A percentile compares a stretch with the other conserved stretches of the same genome.
Evolutionary conservation across 2,888 invertebrate genomes (phyloP).

Genomic region (Acanthosoma haemorrhoidale): DNA sequence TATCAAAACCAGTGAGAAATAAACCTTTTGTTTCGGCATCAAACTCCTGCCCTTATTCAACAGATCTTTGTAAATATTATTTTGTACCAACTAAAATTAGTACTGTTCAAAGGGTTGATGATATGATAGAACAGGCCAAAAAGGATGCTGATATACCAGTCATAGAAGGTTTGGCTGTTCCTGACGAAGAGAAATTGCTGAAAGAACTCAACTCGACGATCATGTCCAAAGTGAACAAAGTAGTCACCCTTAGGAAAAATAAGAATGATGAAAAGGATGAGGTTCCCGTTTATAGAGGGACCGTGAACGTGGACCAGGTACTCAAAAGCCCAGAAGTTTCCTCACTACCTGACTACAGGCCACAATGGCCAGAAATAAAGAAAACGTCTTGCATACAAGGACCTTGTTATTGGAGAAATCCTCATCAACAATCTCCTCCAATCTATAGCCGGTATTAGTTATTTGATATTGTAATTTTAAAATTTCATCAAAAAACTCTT

Average conservation of each 20-base stretch:
- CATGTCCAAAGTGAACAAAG: background rate
- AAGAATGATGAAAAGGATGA: background rate
- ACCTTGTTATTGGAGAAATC: slow-evolving; percentile 11
- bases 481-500: no score
- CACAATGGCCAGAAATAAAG: slow-evolving; percentile 13
- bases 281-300: slow-evolving; percentile 18
- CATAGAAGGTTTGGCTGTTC: slow-evolving; percentile 24
- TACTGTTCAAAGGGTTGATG: slow-evolving; percentile 34
- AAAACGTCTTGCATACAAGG: slow-evolving; percentile 6
- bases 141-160: slow-evolving; percentile 31
- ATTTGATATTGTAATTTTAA: no score
- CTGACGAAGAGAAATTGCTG: slow-evolving; percentile 3
- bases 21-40: slow-evolving; percentile 23
- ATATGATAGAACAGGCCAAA: slow-evolving; percentile 31
- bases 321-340: slow-evolving; percentile 18
- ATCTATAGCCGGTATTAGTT: background rate
- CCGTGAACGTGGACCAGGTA: slow-evolving; percentile 15
- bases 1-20: slow-evolving; percentile 5
- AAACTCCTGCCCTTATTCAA: slow-evolving; percentile 26
- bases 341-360: background rate
- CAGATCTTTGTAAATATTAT: slow-evolving; percentile 33
- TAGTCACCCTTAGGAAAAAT: background rate
- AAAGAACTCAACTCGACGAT: slow-evolving; percentile 14
- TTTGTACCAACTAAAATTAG: slow-evolving; percentile 32
- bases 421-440: background rate